phyloP scores from a whole-genome alignment of 2,113 vertebrate species.

The Microtus ochrogaster region DNA sequence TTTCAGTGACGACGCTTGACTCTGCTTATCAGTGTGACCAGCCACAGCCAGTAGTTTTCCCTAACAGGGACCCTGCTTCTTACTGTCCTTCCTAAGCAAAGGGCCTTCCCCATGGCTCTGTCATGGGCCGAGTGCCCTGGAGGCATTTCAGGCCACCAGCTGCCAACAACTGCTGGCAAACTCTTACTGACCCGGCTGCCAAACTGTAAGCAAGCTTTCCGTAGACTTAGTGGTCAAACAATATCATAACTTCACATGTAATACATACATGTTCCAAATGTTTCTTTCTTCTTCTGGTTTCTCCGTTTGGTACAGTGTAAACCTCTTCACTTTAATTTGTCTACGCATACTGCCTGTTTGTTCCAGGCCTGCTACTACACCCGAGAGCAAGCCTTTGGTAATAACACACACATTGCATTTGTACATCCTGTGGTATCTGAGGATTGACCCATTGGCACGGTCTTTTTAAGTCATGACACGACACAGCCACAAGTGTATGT shows the following conservation, averaged over 20 bases:
- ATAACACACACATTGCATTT: not conserved
- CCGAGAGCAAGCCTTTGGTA: not conserved
- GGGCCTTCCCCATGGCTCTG: not conserved
- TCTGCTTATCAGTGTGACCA: too few relatives aligned
- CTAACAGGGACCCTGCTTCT: not conserved
- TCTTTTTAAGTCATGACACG: not conserved
- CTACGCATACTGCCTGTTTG: not conserved
- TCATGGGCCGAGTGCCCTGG: not conserved
- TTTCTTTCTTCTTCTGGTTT: not conserved
- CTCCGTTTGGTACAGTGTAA: not conserved
- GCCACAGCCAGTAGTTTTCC: not conserved
- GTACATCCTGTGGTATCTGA: not conserved
- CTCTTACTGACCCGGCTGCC: not conserved
- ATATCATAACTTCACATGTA: not conserved
- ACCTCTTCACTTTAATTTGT: not conserved
- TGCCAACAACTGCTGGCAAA: not conserved
- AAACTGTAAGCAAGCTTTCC: not conserved
- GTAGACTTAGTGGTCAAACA: not conserved
- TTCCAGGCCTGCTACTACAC: not conserved
- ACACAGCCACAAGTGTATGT: not conserved
- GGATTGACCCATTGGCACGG: not conserved
- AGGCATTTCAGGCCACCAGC: not conserved
- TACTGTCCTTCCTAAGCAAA: not conserved
- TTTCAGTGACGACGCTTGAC: not conserved
- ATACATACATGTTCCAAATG: not conserved